Percentiles rank a stretch among this genome's conserved stretches.
Evolutionary conservation across 1,140 invertebrate species (phyloP).

Genomic region (Ceratoteleas bidentatus): DNA sequence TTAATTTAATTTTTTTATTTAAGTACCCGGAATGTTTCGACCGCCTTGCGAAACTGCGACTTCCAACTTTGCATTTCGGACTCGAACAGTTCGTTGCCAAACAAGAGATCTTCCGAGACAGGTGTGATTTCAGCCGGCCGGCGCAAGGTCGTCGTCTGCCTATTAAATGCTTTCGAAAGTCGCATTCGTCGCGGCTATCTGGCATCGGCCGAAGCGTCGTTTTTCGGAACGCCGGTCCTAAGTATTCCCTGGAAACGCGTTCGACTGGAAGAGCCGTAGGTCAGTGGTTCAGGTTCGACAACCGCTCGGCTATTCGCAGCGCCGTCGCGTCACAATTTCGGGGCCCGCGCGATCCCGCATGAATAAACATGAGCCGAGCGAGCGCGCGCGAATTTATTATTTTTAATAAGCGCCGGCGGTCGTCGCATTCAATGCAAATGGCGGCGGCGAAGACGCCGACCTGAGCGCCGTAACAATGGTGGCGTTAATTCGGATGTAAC

Average conservation of each 20-base stretch:
- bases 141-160: conserved; percentile 38
- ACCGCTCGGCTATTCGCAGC: conserved; percentile 34
- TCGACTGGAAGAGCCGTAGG: conserved; percentile 34
- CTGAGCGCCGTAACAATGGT: conserved; percentile 22
- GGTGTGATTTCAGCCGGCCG: conserved; percentile 44
- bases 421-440: conserved; percentile 50
- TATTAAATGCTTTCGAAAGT: conserved; percentile 36
- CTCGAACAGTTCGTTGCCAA: neutral
- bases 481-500: conserved; percentile 43
- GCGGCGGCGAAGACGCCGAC: conserved; percentile 10
- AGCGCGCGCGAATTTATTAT: conserved; percentile 31
- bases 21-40: too few species aligned
- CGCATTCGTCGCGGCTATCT: neutral
- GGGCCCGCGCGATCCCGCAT: conserved; percentile 1
- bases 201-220: neutral
- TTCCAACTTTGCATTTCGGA: too few species aligned
- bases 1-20: too few species aligned
- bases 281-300: conserved; percentile 45
- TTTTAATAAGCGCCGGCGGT: conserved; percentile 18
- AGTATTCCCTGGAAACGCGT: conserved; percentile 15
- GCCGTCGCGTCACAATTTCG: too few species aligned
- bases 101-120: conserved; percentile 29
- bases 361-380: conserved; percentile 25
- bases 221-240: conserved; percentile 14
- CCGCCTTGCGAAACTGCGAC: too few species aligned